Base-by-base conservation (phyloP, 2,888 invertebrate genomes). In the Podabrus alpinus region DNA sequence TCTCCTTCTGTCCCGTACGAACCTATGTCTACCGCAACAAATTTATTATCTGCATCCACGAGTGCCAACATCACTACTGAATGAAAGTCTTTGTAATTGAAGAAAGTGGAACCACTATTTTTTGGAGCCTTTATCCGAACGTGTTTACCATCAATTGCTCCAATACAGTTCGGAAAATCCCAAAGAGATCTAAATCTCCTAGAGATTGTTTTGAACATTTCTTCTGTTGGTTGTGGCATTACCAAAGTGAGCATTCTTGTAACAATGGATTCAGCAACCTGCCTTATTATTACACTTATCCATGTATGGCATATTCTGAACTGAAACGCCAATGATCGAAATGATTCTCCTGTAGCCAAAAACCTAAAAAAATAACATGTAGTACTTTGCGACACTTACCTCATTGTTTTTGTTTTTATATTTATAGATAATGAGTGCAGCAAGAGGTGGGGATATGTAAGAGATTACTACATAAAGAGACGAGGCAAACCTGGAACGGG, bases 381-480 rank as follows among this genome's bases (percentile, higher is more conserved):
- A n/a, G n/a, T n/a, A n/a, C n/a, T n/a, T n/a, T n/a, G n/a, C n/a
- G n/a, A n/a, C n/a, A n/a, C n/a, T n/a, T n/a, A n/a, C n/a, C n/a
- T n/a, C n/a, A n/a, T n/a, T n/a, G n/a, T n/a, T n/a, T n/a, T n/a
- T n/a, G n/a, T n/a, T n/a, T n/a, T n/a, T n/a, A n/a, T n/a, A n/a
- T n/a, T n/a, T n/a, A n/a, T n/a, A n/a, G n/a, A n/a, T n/a, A n/a
- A n/a, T n/a, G n/a, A n/a, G n/a, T n/a, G n/a, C n/a, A n/a, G n/a
- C n/a, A n/a, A n/a, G n/a, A n/a, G n/a, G n/a, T n/a, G n/a, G n/a
- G n/a, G n/a, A n/a, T n/a, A n/a, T n/a, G n/a, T n/a, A n/a, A n/a
- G n/a, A 69, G 85, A 85, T 71, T 84, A 85, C 78, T 85, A 85
- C 75, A 80, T 85, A 71, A 79, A 82, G 70, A 79, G 83, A n/a